Percentiles rank a stretch among this genome's conserved stretches.
These are phyloP conservation scores for Odobenus rosmarus DNA, from an alignment of 2,113 vertebrate genomes.

Conservation along the genomic window DNA sequence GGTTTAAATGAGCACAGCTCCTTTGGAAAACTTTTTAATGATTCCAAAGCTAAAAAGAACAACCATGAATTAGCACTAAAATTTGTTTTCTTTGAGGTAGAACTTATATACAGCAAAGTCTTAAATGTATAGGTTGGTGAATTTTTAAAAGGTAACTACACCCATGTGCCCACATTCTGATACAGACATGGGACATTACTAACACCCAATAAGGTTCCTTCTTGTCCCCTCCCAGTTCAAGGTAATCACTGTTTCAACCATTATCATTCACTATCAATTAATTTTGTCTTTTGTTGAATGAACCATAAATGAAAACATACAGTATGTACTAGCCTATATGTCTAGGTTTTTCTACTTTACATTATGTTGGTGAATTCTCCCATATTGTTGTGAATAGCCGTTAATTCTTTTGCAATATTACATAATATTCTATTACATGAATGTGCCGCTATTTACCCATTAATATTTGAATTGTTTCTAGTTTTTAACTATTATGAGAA, in stretches of 20 bases:
- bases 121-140: neutral
- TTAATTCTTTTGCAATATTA: neutral
- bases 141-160: slow-evolving; percentile 29
- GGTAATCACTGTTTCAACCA: neutral
- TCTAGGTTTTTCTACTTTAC: neutral
- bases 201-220: neutral
- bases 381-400: neutral
- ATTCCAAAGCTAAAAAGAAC: neutral
- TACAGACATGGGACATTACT: neutral
- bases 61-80: neutral
- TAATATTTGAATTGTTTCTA: neutral
- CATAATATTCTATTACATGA: neutral
- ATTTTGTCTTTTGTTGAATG: neutral
- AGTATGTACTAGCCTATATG: neutral
- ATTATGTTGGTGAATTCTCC: neutral
- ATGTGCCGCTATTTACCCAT: neutral
- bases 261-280: neutral
- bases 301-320: neutral
- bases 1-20: neutral
- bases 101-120: neutral
- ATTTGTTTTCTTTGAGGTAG: neutral
- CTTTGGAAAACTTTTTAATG: neutral
- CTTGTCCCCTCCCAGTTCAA: neutral
- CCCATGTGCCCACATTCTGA: neutral
- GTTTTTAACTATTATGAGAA: neutral